Evolutionary conservation across 1,140 invertebrate genomes (phyloP).

Genomic region (Trypoxylus dichotomus): DNA sequence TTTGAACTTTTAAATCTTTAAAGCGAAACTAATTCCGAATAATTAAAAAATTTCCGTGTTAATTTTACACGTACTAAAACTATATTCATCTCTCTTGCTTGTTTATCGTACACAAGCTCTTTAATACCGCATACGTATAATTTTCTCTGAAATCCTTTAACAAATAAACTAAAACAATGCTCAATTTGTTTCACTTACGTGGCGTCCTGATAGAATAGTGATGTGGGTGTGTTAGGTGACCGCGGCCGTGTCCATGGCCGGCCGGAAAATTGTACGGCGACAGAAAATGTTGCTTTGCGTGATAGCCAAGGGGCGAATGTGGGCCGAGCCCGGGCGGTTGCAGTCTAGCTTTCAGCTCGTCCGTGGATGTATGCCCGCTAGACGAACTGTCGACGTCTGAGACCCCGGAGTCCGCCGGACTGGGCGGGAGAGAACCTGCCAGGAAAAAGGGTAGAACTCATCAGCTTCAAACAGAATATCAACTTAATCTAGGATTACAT

Average conservation of each 20-base stretch:
- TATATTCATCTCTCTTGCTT: too few species aligned
- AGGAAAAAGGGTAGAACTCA: slow-evolving; percentile 36
- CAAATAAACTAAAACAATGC: too few species aligned
- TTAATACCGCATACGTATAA: too few species aligned
- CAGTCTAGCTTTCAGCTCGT: slow-evolving; percentile 82
- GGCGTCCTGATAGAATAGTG: slow-evolving; percentile 36
- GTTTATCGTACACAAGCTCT: too few species aligned
- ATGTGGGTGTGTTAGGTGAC: slow-evolving; percentile 45
- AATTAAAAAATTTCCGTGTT: too few species aligned
- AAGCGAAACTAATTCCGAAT: too few species aligned
- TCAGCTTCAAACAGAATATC: not conserved
- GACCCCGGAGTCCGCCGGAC: slow-evolving; percentile 95
- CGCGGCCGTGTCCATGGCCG: slow-evolving; percentile 41
- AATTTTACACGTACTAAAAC: too few species aligned
- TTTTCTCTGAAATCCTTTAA: too few species aligned
- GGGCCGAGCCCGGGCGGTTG: slow-evolving; percentile 46
- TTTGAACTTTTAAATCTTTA: too few species aligned
- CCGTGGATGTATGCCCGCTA: slow-evolving; percentile 81
- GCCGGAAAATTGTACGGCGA: slow-evolving; percentile 42
- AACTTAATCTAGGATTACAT: too few species aligned
- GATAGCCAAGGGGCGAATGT: slow-evolving; percentile 46
- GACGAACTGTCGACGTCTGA: slow-evolving; percentile 95
- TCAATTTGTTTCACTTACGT: slow-evolving; percentile 35
- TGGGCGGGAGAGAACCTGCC: slow-evolving; percentile 92
- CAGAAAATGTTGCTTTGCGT: slow-evolving; percentile 42